Evolutionary conservation across 1,140 invertebrate species (phyloP), one percentile per base, ranked within the genome.

Genomic region (Panagrolaimus sp.): DNA sequence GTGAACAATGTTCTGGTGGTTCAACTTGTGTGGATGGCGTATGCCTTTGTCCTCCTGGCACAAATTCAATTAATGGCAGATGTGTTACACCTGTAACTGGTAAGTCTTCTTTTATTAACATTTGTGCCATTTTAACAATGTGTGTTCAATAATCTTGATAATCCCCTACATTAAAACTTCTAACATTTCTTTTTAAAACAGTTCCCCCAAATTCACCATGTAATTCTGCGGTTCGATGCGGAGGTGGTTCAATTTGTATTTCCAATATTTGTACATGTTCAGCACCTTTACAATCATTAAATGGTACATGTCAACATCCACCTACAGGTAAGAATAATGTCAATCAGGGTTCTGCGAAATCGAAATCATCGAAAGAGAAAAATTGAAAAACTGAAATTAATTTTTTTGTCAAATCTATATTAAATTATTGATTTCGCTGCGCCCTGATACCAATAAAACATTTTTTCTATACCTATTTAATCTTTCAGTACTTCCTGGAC

Each of bases 41-140:
- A 14, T 76, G 74, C 61, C 27, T 68, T 25, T 76, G 74, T 43
- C 72, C 76, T 5, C 43, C 72, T 7, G 74, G 74, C 7, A 76
- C 74, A 20, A 68, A 43, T 46, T 5, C 46, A 5, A 44, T 76
- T 31, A 76, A 76, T 57, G 72, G 69, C 23, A 66, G 74, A 31
- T 76, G 74, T 48, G 65, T 78, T 11, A 76, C 74, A 38, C 71
- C 68, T 62, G 75, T 76, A 63, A 79, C 74, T 20, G 74, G 77
- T 76, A 38, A 53, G 63, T 38, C 7, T 38, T 38, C 31, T 2
- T 4, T 38, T 38, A 38, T 38, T 38, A n/a, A n/a, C n/a, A n/a
- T n/a, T n/a, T n/a, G n/a, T n/a, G n/a, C n/a, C 31, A 38, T 7
- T 38, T 38, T 38, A 57, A 57, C 20, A 57, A n/a, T 57, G 20